These are phyloP conservation scores for Sarcophaga bullata DNA, from an alignment of 1,140 invertebrate genomes.

Conservation along the genomic window DNA sequence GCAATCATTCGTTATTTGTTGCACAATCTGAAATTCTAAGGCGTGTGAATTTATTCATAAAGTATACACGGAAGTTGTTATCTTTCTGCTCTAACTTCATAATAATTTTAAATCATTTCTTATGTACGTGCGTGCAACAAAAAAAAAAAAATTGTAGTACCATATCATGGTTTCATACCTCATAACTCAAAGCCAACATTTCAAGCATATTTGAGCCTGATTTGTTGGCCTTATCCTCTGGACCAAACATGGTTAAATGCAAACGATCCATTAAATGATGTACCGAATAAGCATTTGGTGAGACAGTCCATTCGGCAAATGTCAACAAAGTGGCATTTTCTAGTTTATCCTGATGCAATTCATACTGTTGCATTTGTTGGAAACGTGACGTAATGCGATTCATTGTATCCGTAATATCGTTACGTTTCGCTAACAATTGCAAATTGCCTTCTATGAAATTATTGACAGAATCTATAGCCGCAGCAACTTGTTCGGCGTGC, in stretches of 20 bases:
- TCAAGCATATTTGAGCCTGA: slow-evolving; percentile 52
- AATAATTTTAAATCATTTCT: no score
- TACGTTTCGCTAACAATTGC: slow-evolving; percentile 69
- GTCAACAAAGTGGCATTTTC: slow-evolving; percentile 74
- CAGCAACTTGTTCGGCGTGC: slow-evolving; percentile 56
- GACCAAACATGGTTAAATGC: slow-evolving; percentile 68
- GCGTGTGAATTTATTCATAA: no score
- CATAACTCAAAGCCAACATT: slow-evolving; percentile 54
- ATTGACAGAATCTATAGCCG: slow-evolving; percentile 60
- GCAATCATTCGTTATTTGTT: no score
- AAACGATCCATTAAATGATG: slow-evolving; percentile 74
- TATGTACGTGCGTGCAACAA: no score
- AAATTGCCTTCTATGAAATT: slow-evolving; percentile 59
- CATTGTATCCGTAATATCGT: slow-evolving; percentile 70
- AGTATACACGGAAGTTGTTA: no score
- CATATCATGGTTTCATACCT: slow-evolving; percentile 50
- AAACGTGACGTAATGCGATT: slow-evolving; percentile 71
- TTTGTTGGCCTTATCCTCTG: slow-evolving; percentile 48
- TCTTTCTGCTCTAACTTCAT: no score
- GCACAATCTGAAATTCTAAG: no score
- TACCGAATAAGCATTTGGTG: slow-evolving; percentile 72
- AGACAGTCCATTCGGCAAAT: slow-evolving; percentile 75
- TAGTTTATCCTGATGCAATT: slow-evolving; percentile 66
- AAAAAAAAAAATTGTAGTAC: no score
- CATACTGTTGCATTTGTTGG: slow-evolving; percentile 70